phyloP scores from a whole-genome alignment of 2,797 vertebrate genomes.

The Xenopus petersii region DNA sequence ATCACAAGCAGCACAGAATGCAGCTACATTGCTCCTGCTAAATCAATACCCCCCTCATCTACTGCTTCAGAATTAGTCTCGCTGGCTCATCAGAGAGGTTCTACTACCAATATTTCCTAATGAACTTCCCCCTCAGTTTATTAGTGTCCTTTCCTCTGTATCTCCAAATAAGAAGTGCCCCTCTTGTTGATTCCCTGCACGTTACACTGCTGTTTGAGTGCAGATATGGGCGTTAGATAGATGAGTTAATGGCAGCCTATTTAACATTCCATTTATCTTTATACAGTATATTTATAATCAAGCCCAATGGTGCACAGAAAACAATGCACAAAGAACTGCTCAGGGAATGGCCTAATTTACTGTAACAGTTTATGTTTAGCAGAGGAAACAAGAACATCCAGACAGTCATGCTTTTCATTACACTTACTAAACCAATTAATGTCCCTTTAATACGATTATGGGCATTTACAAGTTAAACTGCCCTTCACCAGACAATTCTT shows the following conservation, averaged over 20 bases:
- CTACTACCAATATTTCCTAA: too few species aligned
- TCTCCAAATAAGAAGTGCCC: neutral
- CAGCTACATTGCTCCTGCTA: too few species aligned
- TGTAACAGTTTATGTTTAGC: neutral
- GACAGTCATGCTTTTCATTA: neutral
- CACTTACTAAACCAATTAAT: constrained; percentile 11
- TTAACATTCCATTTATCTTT: neutral
- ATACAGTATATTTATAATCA: too few species aligned
- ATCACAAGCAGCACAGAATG: too few species aligned
- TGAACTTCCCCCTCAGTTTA: too few species aligned
- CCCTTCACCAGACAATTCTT: neutral
- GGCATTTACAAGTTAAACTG: neutral
- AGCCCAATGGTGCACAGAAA: neutral
- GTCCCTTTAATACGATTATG: constrained; percentile 5
- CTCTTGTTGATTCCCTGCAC: too few species aligned
- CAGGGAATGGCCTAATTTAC: neutral
- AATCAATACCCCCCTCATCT: too few species aligned
- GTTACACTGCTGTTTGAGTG: too few species aligned
- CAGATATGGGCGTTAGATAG: too few species aligned
- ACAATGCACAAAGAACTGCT: neutral
- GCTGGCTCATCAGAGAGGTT: too few species aligned
- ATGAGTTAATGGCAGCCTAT: neutral
- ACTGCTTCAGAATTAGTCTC: too few species aligned
- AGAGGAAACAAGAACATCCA: neutral
- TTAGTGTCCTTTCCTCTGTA: too few species aligned